Base-by-base conservation (phyloP, 2,113 vertebrate species). In the Vulpes ferrilata region DNA sequence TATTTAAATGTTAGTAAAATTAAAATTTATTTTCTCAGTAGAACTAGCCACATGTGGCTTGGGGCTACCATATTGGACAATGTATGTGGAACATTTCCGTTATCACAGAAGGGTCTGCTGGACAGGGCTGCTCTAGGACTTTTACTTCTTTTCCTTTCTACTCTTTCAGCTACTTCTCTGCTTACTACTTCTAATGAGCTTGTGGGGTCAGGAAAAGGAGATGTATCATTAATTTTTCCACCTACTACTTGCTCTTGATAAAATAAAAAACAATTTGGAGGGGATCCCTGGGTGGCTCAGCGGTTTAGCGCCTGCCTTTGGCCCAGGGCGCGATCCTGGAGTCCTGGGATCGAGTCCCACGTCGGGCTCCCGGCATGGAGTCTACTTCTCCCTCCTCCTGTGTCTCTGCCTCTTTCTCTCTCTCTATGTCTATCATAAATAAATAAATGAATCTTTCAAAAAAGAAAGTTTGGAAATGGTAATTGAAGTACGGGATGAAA, bases 221-320 rank as follows among this genome's bases (percentile, higher is more conserved):
- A 27, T n/a, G 7, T 7, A 4, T 43, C 76, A 43, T 76, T 55
- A 53, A 59, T 35, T 91, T 93, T 65, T 30, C 57, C 62, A 2
- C 17, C 55, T 71, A 27, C n/a, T 96, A 62, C 71, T 19, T 94
- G 25, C 78, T 96, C 19, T 93, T 65, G 55, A 57, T 20, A 78
- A 78, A 84, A n/a, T 88, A 67, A 82, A 25, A 60, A 4, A 30
- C n/a, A n/a, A 11, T 85, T 93, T 59, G 43, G n/a, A 79, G 43
- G 43, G 43, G 43, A 43, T 43, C 43, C 43, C 43, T 43, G 43
- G 43, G 43, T 43, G 43, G 43, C 43, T 43, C 43, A 43, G 43
- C 43, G 43, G 43, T 43, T 43, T 43, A 43, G 43, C 6, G 6
- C 43, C 43, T 43, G 43, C 43, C 43, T 43, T 43, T 43, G 43